Conservation (phyloP, 2,797 vertebrate species). For the Eulemur coronatus region DNA sequence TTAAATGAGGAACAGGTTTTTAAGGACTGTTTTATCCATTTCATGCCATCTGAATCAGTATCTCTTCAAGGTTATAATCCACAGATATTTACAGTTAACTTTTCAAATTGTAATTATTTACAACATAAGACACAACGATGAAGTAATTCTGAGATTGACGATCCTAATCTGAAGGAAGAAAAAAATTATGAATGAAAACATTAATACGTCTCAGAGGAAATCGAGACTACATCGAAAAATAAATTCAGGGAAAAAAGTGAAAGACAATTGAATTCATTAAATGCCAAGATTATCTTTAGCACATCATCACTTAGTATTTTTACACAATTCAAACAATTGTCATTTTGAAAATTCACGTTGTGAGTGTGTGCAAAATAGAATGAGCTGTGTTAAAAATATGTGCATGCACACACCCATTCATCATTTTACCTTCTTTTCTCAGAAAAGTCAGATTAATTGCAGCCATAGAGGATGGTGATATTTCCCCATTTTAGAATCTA, state of each 20-base stretch:
- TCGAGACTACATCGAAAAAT: not conserved
- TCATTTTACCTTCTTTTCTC: not conserved
- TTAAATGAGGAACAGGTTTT: not conserved
- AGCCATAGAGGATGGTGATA: accelerated
- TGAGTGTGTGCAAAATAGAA: not conserved
- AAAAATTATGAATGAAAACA: not conserved
- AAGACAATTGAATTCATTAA: not conserved
- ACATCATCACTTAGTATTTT: not conserved
- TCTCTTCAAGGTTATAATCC: not conserved
- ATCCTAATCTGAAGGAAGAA: not conserved
- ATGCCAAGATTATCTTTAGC: not conserved
- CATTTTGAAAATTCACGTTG: not conserved
- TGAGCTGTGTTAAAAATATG: not conserved
- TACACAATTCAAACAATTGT: not conserved
- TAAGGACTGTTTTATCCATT: constrained; percentile 1
- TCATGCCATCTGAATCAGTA: not conserved
- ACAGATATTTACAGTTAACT: not conserved
- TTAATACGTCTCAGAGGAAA: not conserved
- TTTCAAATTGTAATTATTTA: not conserved
- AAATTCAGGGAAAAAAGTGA: not conserved
- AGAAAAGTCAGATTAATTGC: not conserved
- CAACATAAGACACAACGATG: not conserved
- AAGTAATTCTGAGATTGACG: not conserved
- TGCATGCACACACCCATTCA: accelerated
- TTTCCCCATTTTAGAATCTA: not conserved